Conservation (phyloP, 2,888 invertebrate genomes). For the Orthonevra nobilis region DNA sequence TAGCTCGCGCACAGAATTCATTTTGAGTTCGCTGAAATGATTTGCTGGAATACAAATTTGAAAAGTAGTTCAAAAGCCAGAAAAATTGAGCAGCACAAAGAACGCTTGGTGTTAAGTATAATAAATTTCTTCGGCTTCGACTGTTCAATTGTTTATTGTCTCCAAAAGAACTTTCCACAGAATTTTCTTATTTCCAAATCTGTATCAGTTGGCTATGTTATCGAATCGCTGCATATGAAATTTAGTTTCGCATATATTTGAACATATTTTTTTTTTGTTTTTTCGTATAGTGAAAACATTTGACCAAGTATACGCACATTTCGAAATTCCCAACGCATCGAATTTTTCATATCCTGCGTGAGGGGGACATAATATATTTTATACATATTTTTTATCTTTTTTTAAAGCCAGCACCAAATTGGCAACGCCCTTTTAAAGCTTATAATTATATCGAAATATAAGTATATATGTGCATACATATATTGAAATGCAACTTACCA, state of each 20-base stretch:
- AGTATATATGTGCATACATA: conserved; percentile 36
- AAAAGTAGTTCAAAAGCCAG: too few relatives aligned
- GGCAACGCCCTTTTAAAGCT: conserved; percentile 71
- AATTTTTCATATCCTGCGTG: not conserved
- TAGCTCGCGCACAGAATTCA: too few relatives aligned
- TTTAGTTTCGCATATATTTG: not conserved
- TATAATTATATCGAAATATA: conserved; percentile 66
- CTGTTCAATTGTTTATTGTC: too few relatives aligned
- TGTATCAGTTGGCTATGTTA: not conserved
- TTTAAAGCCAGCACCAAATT: conserved; percentile 56
- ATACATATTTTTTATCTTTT: conserved; percentile 28
- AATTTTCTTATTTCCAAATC: not conserved
- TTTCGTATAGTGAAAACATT: too few relatives aligned
- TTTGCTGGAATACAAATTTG: too few relatives aligned
- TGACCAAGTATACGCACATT: conserved; percentile 43
- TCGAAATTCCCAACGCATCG: conserved; percentile 9
- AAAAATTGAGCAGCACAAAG: too few relatives aligned
- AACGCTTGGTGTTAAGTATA: too few relatives aligned
- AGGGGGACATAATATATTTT: conserved; percentile 9
- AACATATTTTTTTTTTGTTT: too few relatives aligned
- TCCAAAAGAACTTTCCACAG: too few relatives aligned
- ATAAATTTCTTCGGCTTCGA: too few relatives aligned
- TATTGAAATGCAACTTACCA: conserved; percentile 67
- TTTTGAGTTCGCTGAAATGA: too few relatives aligned
- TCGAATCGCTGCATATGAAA: too few relatives aligned